Conservation (phyloP, 1,140 invertebrate genomes). For the Fopius arisanus region DNA sequence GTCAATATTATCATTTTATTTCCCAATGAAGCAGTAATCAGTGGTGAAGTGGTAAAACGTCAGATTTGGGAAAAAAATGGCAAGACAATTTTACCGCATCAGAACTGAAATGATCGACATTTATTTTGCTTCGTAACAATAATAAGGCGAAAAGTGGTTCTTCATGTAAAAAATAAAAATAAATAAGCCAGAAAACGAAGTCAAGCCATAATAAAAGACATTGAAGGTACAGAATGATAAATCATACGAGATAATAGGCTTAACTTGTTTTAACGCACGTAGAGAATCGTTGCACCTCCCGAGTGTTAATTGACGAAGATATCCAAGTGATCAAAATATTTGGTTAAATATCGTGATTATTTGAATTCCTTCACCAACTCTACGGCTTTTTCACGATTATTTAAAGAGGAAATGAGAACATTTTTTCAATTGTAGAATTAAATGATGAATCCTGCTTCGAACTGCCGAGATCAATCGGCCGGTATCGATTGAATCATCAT, state of each 20-base stretch:
- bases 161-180: background rate
- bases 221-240: background rate
- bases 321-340: background rate
- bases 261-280: conserved; percentile 13
- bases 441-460: background rate
- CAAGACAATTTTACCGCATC: background rate
- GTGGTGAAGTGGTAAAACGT: background rate
- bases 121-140: background rate
- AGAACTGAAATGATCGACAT: background rate
- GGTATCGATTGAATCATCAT: conserved; percentile 39
- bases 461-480: conserved; percentile 37
- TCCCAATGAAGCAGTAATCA: background rate
- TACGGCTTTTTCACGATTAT: background rate
- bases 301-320: background rate
- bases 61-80: too few species aligned
- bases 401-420: background rate
- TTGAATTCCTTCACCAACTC: background rate
- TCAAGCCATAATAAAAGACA: background rate
- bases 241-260: background rate
- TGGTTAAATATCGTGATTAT: background rate
- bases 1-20: background rate
- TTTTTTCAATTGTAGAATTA: background rate
- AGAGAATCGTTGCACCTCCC: conserved; percentile 14
- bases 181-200: background rate
- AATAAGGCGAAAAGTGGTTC: background rate